Evolutionary conservation across 2,113 vertebrate genomes (phyloP).

Genomic region (Neolamprologus fasciatus): DNA sequence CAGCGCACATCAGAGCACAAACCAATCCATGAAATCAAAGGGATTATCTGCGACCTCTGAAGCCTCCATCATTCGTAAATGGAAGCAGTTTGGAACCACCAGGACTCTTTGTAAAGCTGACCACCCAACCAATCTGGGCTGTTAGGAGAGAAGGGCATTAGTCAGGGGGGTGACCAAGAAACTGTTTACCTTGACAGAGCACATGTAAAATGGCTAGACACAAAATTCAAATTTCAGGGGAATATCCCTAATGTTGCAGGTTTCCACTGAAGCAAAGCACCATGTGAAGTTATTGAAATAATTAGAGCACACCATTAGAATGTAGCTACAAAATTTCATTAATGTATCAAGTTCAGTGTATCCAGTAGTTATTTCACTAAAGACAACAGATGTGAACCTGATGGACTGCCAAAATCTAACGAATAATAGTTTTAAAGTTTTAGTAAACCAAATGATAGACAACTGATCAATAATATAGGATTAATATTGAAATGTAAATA

Average conservation of each 20-base stretch:
- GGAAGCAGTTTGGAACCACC: neutral
- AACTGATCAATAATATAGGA: neutral
- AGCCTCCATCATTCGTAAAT: neutral
- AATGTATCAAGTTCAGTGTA: neutral
- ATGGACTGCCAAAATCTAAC: neutral
- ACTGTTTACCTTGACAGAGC: neutral
- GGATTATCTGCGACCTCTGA: neutral
- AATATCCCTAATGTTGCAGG: neutral
- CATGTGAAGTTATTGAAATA: neutral
- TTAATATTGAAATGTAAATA: neutral
- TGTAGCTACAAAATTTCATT: neutral
- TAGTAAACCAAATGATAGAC: neutral
- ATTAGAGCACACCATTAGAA: neutral
- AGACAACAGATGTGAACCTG: neutral
- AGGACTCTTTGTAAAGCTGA: neutral
- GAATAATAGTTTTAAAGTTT: neutral
- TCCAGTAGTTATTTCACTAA: neutral
- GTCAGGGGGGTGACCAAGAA: neutral
- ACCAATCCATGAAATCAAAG: neutral
- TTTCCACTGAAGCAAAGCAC: neutral
- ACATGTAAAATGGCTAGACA: neutral
- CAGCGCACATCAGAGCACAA: neutral
- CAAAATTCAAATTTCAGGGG: neutral
- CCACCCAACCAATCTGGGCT: neutral
- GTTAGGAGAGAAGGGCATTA: neutral